Percentiles rank a stretch among this genome's conserved stretches.
These are phyloP conservation scores for Halocaridina rubra DNA, from an alignment of 2,888 invertebrate species.

Conservation along the genomic window DNA sequence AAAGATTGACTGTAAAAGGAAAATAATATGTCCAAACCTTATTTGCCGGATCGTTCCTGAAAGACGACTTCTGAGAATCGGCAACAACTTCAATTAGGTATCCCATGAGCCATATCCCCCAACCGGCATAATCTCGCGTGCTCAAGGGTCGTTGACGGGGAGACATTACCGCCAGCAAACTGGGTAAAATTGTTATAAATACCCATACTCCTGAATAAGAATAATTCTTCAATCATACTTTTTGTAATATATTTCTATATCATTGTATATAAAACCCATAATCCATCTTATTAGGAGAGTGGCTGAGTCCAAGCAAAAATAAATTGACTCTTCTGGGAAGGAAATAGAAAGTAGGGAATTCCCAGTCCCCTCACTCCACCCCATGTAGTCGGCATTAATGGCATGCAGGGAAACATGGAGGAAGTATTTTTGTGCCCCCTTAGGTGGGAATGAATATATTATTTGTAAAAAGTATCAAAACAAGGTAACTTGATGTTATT, in stretches of 20 bases:
- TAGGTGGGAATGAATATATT: too few species aligned
- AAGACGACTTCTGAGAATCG: slow-evolving; percentile 91
- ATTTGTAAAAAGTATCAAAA: too few species aligned
- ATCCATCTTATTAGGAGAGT: too few species aligned
- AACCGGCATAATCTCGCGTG: slow-evolving; percentile 68
- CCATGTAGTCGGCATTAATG: too few species aligned
- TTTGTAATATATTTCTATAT: too few species aligned
- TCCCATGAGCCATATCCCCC: slow-evolving; percentile 72
- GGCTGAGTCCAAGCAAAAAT: too few species aligned
- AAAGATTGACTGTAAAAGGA: too few species aligned
- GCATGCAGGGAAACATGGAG: too few species aligned
- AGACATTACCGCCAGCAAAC: slow-evolving; percentile 67
- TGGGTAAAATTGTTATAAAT: slow-evolving; percentile 68
- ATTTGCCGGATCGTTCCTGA: slow-evolving; percentile 87
- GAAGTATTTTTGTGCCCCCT: too few species aligned
- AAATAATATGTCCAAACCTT: slow-evolving; percentile 82
- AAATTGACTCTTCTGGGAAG: too few species aligned
- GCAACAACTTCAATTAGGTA: slow-evolving; percentile 89
- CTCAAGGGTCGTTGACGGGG: slow-evolving; percentile 66
- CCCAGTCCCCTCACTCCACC: not conserved
- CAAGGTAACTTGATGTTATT: too few species aligned
- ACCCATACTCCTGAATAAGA: slow-evolving; percentile 68
- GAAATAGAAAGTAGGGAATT: not conserved
- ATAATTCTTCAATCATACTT: not conserved
- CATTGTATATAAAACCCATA: too few species aligned